Conservation (phyloP, 2,888 invertebrate genomes). For the Eilema caniola region DNA sequence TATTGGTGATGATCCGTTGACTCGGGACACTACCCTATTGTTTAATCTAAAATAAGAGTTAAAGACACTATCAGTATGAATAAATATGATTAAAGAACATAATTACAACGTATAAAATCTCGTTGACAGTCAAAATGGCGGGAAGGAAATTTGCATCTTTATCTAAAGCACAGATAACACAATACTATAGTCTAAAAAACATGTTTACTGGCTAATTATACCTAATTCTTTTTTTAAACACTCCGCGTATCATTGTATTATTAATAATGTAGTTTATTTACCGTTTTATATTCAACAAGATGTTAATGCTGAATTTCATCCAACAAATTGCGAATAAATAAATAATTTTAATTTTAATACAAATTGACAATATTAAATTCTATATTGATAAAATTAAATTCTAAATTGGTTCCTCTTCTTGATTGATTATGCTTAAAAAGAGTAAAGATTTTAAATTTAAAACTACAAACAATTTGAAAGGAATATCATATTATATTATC, state of each 20-base stretch:
- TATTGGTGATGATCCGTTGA: too few species aligned
- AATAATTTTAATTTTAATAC: neutral
- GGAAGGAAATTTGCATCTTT: neutral
- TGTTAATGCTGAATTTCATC: neutral
- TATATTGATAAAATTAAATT: neutral
- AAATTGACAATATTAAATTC: neutral
- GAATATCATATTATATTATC: neutral
- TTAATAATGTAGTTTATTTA: neutral
- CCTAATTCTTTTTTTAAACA: neutral
- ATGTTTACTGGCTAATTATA: too few species aligned
- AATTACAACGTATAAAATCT: neutral
- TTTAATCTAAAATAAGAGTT: too few species aligned
- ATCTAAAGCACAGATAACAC: neutral
- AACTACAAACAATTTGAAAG: neutral
- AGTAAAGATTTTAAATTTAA: neutral
- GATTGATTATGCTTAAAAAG: neutral
- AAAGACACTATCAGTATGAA: too few species aligned
- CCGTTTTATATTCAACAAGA: neutral
- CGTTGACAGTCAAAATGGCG: neutral
- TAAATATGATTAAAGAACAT: neutral
- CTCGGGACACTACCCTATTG: too few species aligned
- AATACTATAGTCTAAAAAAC: neutral
- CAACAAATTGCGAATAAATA: neutral
- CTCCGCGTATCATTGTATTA: neutral
- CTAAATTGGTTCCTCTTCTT: neutral